phyloP scores from a whole-genome alignment of 2,888 invertebrate genomes.

The Pemphredon lugubris region DNA sequence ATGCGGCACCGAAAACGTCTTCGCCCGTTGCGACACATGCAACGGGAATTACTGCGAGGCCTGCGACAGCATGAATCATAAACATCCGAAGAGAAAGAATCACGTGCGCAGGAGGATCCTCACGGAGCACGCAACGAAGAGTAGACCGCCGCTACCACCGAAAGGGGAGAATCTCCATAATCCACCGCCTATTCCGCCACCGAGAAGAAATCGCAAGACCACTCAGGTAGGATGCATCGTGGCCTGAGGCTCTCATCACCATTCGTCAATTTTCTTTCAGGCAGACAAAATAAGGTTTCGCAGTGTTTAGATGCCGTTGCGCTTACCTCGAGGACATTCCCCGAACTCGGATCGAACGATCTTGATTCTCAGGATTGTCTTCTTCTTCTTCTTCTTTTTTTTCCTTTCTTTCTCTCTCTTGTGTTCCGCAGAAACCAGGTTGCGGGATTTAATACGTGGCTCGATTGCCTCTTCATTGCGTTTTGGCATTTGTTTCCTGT shows the following conservation, averaged over 20 bases:
- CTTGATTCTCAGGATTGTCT: conserved; percentile 13
- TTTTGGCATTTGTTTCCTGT: too few relatives aligned
- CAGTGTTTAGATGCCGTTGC: conserved; percentile 31
- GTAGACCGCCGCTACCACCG: conserved; percentile 86
- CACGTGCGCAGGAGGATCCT: conserved; percentile 84
- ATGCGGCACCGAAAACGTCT: conserved; percentile 91
- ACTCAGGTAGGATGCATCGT: conserved; percentile 79
- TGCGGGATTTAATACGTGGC: too few relatives aligned
- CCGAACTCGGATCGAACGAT: conserved; percentile 10
- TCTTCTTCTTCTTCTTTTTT: too few relatives aligned
- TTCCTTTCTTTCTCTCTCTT: too few relatives aligned
- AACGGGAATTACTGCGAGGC: conserved; percentile 93
- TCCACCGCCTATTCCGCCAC: conserved; percentile 86
- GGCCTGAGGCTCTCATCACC: conserved; percentile 66
- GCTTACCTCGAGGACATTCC: conserved; percentile 15
- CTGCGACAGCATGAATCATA: conserved; percentile 97
- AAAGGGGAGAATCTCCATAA: conserved; percentile 83
- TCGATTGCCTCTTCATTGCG: too few relatives aligned
- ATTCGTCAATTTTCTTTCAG: conserved; percentile 57
- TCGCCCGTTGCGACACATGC: conserved; percentile 92
- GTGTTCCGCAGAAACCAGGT: conserved; percentile 50
- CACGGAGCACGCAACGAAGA: conserved; percentile 55
- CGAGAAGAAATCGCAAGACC: conserved; percentile 82
- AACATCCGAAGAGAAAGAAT: conserved; percentile 92
- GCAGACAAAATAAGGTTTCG: conserved; percentile 31